Evolutionary conservation across 1,140 invertebrate species (phyloP), one percentile per base, ranked within the genome.

Genomic region (Aethina tumida): DNA sequence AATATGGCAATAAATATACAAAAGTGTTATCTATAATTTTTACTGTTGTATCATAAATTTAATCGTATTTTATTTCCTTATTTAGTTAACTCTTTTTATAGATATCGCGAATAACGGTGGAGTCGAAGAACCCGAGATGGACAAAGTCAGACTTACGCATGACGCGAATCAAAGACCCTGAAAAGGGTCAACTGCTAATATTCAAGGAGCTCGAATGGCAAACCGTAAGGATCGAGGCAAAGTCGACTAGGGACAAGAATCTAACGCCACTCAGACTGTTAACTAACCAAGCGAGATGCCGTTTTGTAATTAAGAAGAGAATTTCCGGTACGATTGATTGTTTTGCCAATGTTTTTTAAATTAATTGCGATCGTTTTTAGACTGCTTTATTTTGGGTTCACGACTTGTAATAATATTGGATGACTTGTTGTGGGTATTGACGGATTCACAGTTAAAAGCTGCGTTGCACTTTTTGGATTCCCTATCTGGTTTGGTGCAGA

Each of bases 171-270:
- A 93, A 95, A 66, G 92, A 96, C 59, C 70, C 80, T 5, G 75
- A 81, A 30, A 76, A 80, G 49, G 88, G 87, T 18, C 86, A 96
- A 54, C 68, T 97, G 41, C 68, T 99, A 33, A 85, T 98, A 56
- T 99, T 98, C 66, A 99, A 99, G 73, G 92, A 97, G 67, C 66
- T 98, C 29, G 84, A 91, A 57, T 99, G 95, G 95, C 92, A 97
- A 67, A 94, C 88, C 29, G 76, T 95, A 17, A 72, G 90, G 48
- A 86, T 98, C 60, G 93, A 97, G 67, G 93, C 93, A 1, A 84
- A 76, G 55, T 87, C 87, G 31, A 83, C 79, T 20, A 76, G 78
- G 52, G 83, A 84, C 53, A 75, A 77, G 43, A 77, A 80, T 40
- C 65, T 92, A 33, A 91, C 92, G 2, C 95, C 96, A 0, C 67